These are phyloP conservation scores for Sceloporus tristichus DNA, from an alignment of 2,113 vertebrate genomes.

Conservation along the genomic window DNA sequence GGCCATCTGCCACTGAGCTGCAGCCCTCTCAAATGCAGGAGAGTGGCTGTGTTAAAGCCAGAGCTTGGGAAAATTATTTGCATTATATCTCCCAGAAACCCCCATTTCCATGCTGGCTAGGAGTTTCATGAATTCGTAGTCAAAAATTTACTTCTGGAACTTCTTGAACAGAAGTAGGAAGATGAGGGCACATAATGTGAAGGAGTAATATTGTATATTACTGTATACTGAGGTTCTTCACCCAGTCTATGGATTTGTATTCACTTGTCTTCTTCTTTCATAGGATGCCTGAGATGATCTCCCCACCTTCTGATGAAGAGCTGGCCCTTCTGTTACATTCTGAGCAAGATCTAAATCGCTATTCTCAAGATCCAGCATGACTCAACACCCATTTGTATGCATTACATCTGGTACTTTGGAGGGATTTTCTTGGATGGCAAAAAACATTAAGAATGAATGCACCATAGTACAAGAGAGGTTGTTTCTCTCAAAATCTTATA, in stretches of 20 bases:
- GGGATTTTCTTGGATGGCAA: neutral
- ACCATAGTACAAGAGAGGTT: neutral
- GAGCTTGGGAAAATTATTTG: no score
- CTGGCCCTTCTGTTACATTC: neutral
- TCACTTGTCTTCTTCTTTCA: neutral
- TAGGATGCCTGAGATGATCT: neutral
- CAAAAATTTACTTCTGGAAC: neutral
- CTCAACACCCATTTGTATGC: neutral
- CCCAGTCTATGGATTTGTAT: no score
- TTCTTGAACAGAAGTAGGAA: neutral
- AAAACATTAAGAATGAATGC: neutral
- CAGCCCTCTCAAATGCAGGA: neutral
- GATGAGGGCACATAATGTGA: neutral
- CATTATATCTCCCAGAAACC: no score
- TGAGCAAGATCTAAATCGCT: neutral
- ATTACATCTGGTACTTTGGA: neutral
- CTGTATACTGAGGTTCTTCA: neutral
- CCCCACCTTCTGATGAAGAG: slow-evolving; percentile 3
- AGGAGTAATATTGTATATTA: neutral
- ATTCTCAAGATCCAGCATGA: slow-evolving; percentile 9
- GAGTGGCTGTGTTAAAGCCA: neutral
- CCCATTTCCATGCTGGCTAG: no score
- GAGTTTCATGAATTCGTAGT: no score
- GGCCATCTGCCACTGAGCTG: neutral
- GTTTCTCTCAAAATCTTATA: neutral